Conservation (phyloP, 2,797 vertebrate genomes). For the Melanotaenia nigrans region DNA sequence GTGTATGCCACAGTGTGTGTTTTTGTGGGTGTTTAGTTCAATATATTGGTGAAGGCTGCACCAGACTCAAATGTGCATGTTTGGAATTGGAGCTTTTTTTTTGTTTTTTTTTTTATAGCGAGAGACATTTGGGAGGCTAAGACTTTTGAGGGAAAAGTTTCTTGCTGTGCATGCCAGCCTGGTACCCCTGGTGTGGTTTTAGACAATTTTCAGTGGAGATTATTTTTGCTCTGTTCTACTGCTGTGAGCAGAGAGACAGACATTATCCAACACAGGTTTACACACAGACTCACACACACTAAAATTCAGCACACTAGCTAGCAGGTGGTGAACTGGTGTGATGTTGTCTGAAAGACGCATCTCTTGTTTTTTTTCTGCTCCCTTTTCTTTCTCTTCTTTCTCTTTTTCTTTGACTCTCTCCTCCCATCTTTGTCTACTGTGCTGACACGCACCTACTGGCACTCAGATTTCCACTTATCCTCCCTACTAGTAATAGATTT, state of each 20-base stretch:
- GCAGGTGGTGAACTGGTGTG: conserved; percentile 65
- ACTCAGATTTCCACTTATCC: conserved; percentile 79
- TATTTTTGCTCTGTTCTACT: conserved; percentile 59
- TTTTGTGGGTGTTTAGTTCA: conserved; percentile 24
- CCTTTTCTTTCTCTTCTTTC: conserved; percentile 53
- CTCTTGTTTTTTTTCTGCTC: conserved; percentile 47
- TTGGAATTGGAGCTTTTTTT: conserved; percentile 23
- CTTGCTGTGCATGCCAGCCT: conserved; percentile 35
- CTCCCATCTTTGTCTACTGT: conserved; percentile 59
- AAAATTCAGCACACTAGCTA: conserved; percentile 56
- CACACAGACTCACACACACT: conserved; percentile 32
- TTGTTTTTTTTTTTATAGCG: conserved; percentile 3
- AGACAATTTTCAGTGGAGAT: conserved; percentile 67
- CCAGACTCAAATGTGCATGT: conserved; percentile 27
- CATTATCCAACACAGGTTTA: conserved; percentile 57
- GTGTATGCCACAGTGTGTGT: conserved; percentile 35
- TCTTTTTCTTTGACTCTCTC: conserved; percentile 43
- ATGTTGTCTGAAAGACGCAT: conserved; percentile 55
- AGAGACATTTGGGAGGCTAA: conserved; percentile 37
- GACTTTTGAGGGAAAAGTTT: conserved; percentile 36
- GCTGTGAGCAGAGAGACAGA: conserved; percentile 61
- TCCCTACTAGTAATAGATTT: conserved; percentile 74
- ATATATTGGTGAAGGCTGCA: conserved; percentile 35
- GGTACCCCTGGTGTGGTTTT: conserved; percentile 44
- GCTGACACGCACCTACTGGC: conserved; percentile 72